Percentiles rank a stretch among this genome's conserved stretches.
Conservation (phyloP, 1,140 invertebrate genomes). For the Epicauta chinensis region DNA sequence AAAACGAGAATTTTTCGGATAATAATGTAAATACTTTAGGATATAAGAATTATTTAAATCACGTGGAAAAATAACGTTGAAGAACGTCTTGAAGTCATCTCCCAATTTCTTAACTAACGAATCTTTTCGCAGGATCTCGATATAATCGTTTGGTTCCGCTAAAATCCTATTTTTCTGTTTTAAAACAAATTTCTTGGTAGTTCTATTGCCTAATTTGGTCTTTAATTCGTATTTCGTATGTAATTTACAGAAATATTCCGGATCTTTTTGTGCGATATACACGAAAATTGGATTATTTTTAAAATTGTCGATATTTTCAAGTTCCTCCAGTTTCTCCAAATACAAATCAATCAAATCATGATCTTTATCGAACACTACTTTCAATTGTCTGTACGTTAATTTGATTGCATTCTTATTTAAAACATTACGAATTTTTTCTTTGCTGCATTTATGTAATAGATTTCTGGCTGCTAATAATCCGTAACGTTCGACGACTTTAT, state of each 20-base stretch:
- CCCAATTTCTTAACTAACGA: conserved; percentile 1
- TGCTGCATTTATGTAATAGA: not conserved
- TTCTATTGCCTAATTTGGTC: not conserved
- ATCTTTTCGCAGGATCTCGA: not conserved
- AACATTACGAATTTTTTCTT: not conserved
- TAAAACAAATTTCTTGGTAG: conserved; percentile 1
- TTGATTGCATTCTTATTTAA: not conserved
- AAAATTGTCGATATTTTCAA: not conserved
- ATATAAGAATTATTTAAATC: not conserved
- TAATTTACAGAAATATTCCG: conserved; percentile 2
- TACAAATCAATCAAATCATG: not conserved
- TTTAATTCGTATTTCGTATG: conserved; percentile 2
- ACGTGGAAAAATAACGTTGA: not conserved
- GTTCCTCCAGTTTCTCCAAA: not conserved
- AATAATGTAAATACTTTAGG: not conserved
- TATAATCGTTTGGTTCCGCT: not conserved
- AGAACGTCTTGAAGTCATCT: not conserved
- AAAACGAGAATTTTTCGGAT: conserved; percentile 9
- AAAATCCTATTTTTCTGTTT: not conserved
- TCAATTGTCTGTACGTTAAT: not conserved
- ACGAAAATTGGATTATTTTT: conserved; percentile 1
- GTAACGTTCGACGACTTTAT: not conserved
- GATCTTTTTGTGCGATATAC: conserved; percentile 6
- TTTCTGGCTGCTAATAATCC: conserved; percentile 1
- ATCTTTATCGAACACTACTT: conserved; percentile 5